Evolutionary conservation across 2,888 invertebrate genomes (phyloP).

Genomic region (Therioaphis trifolii): DNA sequence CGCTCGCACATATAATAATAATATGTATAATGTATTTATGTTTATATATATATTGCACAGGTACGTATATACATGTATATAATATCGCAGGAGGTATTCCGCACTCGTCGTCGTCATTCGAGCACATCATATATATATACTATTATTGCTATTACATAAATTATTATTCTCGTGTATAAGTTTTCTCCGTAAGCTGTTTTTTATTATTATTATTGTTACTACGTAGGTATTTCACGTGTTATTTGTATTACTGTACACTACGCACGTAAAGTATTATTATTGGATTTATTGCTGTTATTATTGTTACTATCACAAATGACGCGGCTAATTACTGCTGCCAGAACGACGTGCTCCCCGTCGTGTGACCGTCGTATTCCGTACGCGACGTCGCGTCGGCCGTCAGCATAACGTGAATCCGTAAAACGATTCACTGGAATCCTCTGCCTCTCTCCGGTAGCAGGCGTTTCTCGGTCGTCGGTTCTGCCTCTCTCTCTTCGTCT

Average conservation of each 20-base stretch:
- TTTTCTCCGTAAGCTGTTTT: too few species aligned
- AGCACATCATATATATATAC: too few species aligned
- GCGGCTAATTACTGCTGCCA: conserved; percentile 2
- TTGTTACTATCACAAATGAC: not conserved
- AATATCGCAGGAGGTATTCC: not conserved
- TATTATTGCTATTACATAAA: too few species aligned
- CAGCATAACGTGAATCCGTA: not conserved
- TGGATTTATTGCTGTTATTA: not conserved
- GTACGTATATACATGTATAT: too few species aligned
- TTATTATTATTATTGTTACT: not conserved
- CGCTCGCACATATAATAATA: not conserved
- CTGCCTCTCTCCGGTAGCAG: too few species aligned
- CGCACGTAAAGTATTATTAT: not conserved
- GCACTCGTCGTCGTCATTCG: conserved; percentile 3
- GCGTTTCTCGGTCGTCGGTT: too few species aligned
- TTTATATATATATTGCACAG: too few species aligned
- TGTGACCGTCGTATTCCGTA: too few species aligned
- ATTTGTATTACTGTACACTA: not conserved
- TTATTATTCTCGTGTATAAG: too few species aligned
- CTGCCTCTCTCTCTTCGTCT: not conserved
- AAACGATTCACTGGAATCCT: too few species aligned
- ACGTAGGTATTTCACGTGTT: not conserved
- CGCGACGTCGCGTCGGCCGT: not conserved
- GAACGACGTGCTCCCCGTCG: not conserved
- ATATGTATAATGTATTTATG: not conserved